These are phyloP conservation scores for Lophotis ruficrista DNA, from an alignment of 2,113 vertebrate species.

Conservation along the genomic window DNA sequence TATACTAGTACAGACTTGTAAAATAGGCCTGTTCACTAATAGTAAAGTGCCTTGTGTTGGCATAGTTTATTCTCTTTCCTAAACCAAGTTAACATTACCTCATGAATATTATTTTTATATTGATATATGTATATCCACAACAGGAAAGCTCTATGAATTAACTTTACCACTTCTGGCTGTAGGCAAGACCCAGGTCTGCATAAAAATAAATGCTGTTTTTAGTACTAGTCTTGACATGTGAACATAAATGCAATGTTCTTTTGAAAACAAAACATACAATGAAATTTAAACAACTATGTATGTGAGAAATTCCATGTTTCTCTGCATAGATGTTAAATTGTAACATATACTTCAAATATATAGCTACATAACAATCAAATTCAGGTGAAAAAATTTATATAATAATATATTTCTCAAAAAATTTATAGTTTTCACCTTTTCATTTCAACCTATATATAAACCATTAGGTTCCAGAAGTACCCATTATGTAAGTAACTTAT, in stretches of 20 bases:
- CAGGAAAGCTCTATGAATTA: background rate
- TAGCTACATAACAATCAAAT: background rate
- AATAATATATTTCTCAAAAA: background rate
- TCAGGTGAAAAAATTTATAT: background rate
- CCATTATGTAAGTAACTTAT: background rate
- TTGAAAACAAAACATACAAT: background rate
- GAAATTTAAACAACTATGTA: background rate
- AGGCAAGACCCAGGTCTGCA: background rate
- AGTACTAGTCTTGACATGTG: background rate
- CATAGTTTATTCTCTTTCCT: background rate
- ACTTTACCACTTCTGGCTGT: background rate
- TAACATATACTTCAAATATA: background rate
- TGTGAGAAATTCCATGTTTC: background rate
- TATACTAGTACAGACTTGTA: background rate
- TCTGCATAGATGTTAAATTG: background rate
- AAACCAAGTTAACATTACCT: background rate
- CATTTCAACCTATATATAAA: background rate
- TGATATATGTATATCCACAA: background rate
- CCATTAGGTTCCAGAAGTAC: background rate
- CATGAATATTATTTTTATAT: background rate
- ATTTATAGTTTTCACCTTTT: background rate
- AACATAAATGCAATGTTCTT: background rate
- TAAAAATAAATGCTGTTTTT: background rate
- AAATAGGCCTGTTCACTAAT: background rate
- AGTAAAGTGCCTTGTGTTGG: background rate